Evolutionary conservation across 2,888 invertebrate genomes (phyloP), one percentile per base, ranked within the genome.

Genomic region (Athripsodes cinereus): DNA sequence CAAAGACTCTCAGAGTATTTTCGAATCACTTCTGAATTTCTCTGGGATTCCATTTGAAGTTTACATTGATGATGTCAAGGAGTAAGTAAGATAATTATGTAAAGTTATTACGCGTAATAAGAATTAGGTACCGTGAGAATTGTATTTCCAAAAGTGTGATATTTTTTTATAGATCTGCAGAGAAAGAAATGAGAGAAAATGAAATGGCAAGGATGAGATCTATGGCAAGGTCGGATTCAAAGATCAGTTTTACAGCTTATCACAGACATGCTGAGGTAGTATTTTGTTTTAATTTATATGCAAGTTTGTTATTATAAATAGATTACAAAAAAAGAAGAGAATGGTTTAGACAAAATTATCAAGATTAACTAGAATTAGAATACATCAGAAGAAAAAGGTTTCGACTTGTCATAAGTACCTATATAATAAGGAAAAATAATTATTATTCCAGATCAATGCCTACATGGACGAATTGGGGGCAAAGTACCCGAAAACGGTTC

Each of bases 11-110:
- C 71, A 73, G 59, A 64, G 62, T 1, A 64, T 52, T 1, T 78
- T 80, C 66, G 62, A 67, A n/a, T 64, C 66, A 2, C 65, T 70
- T 1, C 64, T 81, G 34, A 65, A 68, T 0, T 62, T 66, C 0
- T 64, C 70, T 10, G 67, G 67, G 0, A 76, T 83, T 44, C 48
- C 65, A 0, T 74, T 75, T 65, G 69, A 67, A 47, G 66, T 81
- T 2, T 72, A 76, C 55, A 67, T 74, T 21, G 70, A 76, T 1
- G 71, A 83, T 67, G 74, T 82, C 0, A 75, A 78, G 65, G 64
- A 67, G 80, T 80, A 68, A 72, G 70, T 70, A 13, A 40, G 8
- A 31, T 2, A 16, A 5, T 40, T 13, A 40, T 5, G 3, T n/a
- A 40, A 8, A 3, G n/a, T 8, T n/a, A 40, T 40, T 40, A 40